Base-by-base conservation (phyloP, 2,113 vertebrate genomes). In the Hymenochirus boettgeri region DNA sequence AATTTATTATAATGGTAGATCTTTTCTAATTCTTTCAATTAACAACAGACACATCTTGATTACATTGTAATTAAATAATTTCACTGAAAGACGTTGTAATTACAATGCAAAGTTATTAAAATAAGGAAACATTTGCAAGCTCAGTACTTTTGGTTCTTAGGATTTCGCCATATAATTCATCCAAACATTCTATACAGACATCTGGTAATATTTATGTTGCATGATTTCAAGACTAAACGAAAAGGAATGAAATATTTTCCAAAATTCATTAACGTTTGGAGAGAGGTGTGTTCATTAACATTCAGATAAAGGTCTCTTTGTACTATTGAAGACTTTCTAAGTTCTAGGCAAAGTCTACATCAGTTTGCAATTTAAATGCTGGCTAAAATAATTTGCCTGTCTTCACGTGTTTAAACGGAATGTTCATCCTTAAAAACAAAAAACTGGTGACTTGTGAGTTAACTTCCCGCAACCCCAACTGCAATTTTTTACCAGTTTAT, bases 61-160 rank as follows among this genome's bases (percentile, higher is more conserved):
- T 90, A 89, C 83, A 86, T 89, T 88, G 83, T 90, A 90, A 89
- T 90, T 90, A 90, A 90, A 87, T 89, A 82, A 90, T 87, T 89
- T 89, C 85, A 86, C 83, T 88, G 80, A 81, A 88, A 90, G 83
- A 83, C 84, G 86, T 86, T 75, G 85, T 88, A 90, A 90, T 90
- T 90, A 90, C 84, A 86, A 86, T 80, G 82, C 88, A 86, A 89
- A 88, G 86, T 89, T 89, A 89, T 90, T 89, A 89, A 90, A 89
- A 90, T 89, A 86, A 86, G 80, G 85, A 89, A 89, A 88, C 86
- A 89, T 88, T 90, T 86, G 86, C 88, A 84, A 89, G 86, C 82
- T 86, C 88, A 87, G 84, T 87, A 86, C 82, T 88, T 90, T 87
- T 84, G 83, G 85, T 88, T 89, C 86, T 88, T 86, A 86, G 85